A percentile compares a stretch with the other conserved stretches of the same genome.
Evolutionary conservation across 2,888 invertebrate genomes (phyloP).

Genomic region (Napeogenes sylphis): DNA sequence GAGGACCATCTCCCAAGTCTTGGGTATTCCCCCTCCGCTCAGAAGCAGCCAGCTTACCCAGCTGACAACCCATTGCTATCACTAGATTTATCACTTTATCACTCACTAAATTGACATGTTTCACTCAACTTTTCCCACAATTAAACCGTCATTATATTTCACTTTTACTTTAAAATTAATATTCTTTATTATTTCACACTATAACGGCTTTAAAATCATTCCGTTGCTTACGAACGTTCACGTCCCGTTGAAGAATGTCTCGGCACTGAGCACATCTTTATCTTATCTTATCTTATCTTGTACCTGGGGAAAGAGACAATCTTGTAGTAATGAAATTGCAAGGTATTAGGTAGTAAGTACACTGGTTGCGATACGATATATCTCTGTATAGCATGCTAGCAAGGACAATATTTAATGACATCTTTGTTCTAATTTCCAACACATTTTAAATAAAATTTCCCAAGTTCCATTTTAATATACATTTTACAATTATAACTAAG

Average conservation of each 20-base stretch:
- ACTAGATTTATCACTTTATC: conserved; percentile 25
- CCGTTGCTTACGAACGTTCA: conserved; percentile 11
- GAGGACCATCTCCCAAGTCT: conserved; percentile 77
- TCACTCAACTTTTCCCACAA: conserved; percentile 2
- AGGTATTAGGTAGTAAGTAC: not conserved
- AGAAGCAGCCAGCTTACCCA: conserved; percentile 83
- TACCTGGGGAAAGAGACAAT: conserved; percentile 49
- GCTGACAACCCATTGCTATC: conserved; percentile 82
- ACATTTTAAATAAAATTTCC: no score
- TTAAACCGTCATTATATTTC: conserved; percentile 1
- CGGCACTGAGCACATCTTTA: conserved; percentile 33
- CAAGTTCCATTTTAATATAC: no score
- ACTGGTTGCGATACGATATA: not conserved
- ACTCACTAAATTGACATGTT: conserved; percentile 30
- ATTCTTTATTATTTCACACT: not conserved
- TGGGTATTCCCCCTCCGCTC: conserved; percentile 66
- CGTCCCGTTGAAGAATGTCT: conserved; percentile 14
- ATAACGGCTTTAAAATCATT: conserved; percentile 18
- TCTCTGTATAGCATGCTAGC: no score
- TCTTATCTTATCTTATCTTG: conserved; percentile 48
- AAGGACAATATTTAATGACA: no score
- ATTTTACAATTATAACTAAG: no score
- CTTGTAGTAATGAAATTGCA: conserved; percentile 33
- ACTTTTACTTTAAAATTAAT: conserved; percentile 17
- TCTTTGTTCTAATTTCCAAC: no score